Conservation (phyloP, 2,113 vertebrate genomes). For the Alligator sinensis region DNA sequence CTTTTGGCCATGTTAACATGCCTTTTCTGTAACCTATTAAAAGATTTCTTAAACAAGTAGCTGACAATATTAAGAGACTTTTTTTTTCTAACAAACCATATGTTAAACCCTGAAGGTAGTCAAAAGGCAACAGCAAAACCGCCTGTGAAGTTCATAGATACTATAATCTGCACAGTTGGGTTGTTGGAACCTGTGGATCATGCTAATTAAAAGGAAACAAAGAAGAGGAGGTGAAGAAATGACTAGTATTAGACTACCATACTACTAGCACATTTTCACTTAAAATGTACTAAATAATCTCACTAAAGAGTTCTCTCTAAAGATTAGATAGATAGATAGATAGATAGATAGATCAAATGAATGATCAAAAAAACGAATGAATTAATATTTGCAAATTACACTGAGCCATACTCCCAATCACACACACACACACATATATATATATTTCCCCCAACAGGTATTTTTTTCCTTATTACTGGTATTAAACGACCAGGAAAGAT, state of each 20-base stretch:
- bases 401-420: background rate
- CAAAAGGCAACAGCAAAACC: constrained; percentile 35
- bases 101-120: constrained; percentile 57
- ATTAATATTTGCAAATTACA: background rate
- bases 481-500: background rate
- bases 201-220: constrained; percentile 38
- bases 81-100: constrained; percentile 60
- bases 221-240: background rate
- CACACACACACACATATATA: too few relatives aligned
- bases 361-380: background rate
- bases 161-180: constrained; percentile 49
- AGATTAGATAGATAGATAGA: background rate
- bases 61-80: constrained; percentile 34
- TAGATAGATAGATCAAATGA: too few relatives aligned
- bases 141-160: constrained; percentile 48
- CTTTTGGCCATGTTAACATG: background rate
- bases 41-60: constrained; percentile 41
- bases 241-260: background rate
- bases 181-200: constrained; percentile 38
- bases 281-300: background rate
- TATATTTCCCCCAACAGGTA: background rate
- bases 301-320: background rate
- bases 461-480: background rate
- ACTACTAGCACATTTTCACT: background rate
- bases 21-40: constrained; percentile 10